Evolutionary conservation across 2,888 invertebrate genomes (phyloP).

Genomic region (Molanna angustata): DNA sequence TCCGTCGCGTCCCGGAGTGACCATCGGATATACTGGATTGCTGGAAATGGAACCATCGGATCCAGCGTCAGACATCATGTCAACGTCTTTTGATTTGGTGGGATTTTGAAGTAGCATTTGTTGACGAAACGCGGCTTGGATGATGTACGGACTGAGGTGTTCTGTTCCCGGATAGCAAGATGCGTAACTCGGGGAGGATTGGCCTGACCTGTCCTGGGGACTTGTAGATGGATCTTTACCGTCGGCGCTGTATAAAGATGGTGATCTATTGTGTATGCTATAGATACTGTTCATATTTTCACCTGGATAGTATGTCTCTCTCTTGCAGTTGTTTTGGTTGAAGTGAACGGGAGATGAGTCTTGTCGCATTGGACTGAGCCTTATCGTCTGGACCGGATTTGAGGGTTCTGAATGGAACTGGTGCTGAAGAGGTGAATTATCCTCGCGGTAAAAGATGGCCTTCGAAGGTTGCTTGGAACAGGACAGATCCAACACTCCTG

Average conservation of each 20-base stretch:
- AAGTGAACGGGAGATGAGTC: no score
- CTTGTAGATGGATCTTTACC: constrained; percentile 5
- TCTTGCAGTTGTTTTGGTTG: no score
- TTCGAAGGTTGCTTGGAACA: constrained; percentile 4
- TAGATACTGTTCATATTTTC: no score
- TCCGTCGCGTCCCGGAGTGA: constrained; percentile 37
- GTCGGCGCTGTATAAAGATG: constrained; percentile 18
- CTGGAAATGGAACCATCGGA: constrained; percentile 27
- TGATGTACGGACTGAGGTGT: constrained; percentile 22
- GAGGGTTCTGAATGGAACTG: no score
- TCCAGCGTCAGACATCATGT: constrained; percentile 20
- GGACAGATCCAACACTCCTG: constrained; percentile 17
- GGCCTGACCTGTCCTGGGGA: constrained; percentile 2
- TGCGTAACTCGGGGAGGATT: constrained; percentile 18
- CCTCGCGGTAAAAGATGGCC: not conserved
- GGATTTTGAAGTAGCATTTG: constrained; percentile 17
- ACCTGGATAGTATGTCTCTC: no score
- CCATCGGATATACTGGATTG: constrained; percentile 34
- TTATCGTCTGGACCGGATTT: constrained; percentile 9
- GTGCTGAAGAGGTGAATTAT: not conserved
- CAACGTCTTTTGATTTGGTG: constrained; percentile 14
- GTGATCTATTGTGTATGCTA: constrained; percentile 5
- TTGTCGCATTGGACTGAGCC: no score
- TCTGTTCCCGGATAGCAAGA: constrained; percentile 20
- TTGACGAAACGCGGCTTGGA: constrained; percentile 25